Conservation (phyloP, 1,140 invertebrate species). For the Dreissena polymorpha region DNA sequence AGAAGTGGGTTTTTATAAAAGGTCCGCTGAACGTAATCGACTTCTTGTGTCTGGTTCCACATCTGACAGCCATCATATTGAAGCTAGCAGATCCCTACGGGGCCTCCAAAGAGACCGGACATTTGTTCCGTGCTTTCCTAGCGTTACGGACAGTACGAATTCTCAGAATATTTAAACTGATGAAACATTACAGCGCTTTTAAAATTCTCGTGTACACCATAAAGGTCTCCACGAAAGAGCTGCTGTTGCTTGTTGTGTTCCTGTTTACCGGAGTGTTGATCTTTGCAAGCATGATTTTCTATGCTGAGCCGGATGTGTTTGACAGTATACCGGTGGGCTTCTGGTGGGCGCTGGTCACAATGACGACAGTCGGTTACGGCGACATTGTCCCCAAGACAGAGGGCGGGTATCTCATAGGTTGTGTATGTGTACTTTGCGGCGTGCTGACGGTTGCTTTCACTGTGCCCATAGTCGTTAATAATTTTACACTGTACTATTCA, state of each 20-base stretch:
- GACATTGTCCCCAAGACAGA: conserved; percentile 75
- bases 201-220: conserved; percentile 79
- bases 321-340: conserved; percentile 95
- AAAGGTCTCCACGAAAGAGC: conserved; percentile 77
- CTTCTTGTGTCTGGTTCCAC: conserved; percentile 75
- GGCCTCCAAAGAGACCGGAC: conserved; percentile 57
- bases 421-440: conserved; percentile 96
- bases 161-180: conserved; percentile 77
- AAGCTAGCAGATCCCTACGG: conserved; percentile 65
- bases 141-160: conserved; percentile 73
- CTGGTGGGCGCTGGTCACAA: conserved; percentile 99
- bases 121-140: conserved; percentile 70
- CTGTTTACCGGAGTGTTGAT: conserved; percentile 77
- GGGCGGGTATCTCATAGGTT: conserved; percentile 96
- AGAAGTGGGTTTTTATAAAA: conserved; percentile 69
- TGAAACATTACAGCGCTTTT: conserved; percentile 79
- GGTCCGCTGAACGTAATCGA: conserved; percentile 76
- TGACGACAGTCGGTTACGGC: conserved; percentile 98
- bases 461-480: conserved; percentile 98
- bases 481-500: conserved; percentile 99
- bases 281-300: conserved; percentile 77
- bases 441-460: conserved; percentile 98
- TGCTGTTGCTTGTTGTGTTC: conserved; percentile 77
- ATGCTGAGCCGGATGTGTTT: conserved; percentile 75
- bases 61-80: conserved; percentile 74